These are phyloP conservation scores for Candidula unifasciata DNA, from an alignment of 2,888 invertebrate species.

Conservation along the genomic window DNA sequence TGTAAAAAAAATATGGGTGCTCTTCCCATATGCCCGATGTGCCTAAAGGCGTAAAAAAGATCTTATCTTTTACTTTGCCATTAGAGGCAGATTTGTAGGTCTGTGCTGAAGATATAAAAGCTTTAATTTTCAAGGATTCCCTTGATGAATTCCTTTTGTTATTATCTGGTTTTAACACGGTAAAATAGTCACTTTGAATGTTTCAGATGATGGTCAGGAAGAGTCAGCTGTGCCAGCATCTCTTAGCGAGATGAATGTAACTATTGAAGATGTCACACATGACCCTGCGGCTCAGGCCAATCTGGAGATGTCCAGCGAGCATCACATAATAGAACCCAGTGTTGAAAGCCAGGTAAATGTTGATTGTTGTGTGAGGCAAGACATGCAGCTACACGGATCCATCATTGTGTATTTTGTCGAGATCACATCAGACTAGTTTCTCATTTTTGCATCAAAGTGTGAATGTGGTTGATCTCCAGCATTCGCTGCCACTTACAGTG, in stretches of 20 bases:
- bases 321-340: conserved; percentile 67
- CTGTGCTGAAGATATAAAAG: too few species aligned
- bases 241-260: conserved; percentile 57
- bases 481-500: not conserved
- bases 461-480: too few species aligned
- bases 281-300: conserved; percentile 57
- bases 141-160: too few species aligned
- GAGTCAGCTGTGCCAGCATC: not conserved
- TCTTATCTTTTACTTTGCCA: too few species aligned
- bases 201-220: conserved; percentile 11
- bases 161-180: not conserved
- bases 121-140: too few species aligned
- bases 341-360: conserved; percentile 39
- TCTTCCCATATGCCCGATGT: too few species aligned
- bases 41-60: too few species aligned
- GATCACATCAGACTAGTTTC: too few species aligned
- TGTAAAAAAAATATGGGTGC: too few species aligned
- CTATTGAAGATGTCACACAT: conserved; percentile 73
- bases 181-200: not conserved
- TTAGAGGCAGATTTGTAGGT: not conserved
- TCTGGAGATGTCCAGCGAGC: conserved; percentile 71
- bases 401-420: too few species aligned
- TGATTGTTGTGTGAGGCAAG: not conserved
- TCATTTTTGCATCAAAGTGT: too few species aligned
- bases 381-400: too few species aligned